phyloP scores from a whole-genome alignment of 2,888 invertebrate species.

The Steromphala cineraria region DNA sequence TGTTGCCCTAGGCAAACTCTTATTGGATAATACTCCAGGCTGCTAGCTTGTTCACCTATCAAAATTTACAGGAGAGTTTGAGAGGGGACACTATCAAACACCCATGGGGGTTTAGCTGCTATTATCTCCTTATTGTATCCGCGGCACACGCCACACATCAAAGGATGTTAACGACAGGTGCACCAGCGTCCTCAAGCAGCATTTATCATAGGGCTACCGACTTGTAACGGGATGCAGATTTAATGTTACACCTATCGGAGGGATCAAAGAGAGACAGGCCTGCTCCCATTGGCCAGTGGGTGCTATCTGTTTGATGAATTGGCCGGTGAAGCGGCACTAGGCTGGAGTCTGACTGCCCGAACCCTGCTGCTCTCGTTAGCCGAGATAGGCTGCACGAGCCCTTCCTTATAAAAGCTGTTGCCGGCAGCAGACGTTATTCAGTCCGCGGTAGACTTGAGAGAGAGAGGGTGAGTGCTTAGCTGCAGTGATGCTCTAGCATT shows the following conservation, averaged over 20 bases:
- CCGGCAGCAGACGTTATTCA: conserved; percentile 1
- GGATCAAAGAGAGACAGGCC: not conserved
- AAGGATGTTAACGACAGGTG: not conserved
- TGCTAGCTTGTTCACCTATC: too few relatives aligned
- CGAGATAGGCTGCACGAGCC: not conserved
- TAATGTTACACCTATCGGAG: not conserved
- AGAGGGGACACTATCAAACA: not conserved
- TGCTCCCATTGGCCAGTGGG: not conserved
- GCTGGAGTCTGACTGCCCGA: not conserved
- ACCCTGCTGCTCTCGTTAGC: conserved; percentile 2
- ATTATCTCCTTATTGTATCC: not conserved
- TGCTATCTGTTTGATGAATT: not conserved
- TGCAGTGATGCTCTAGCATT: not conserved
- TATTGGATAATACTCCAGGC: too few relatives aligned
- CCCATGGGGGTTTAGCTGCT: not conserved
- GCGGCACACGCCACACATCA: not conserved
- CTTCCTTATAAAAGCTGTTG: not conserved
- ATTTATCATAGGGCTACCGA: not conserved
- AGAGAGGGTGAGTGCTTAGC: not conserved
- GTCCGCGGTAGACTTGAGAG: not conserved
- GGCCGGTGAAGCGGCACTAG: not conserved
- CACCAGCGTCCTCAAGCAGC: not conserved
- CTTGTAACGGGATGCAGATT: conserved; percentile 5
- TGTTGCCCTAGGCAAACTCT: not conserved
- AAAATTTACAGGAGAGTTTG: not conserved